Evolutionary conservation across 1,140 invertebrate genomes (phyloP).

Genomic region (Lordiphosa stackelbergi): DNA sequence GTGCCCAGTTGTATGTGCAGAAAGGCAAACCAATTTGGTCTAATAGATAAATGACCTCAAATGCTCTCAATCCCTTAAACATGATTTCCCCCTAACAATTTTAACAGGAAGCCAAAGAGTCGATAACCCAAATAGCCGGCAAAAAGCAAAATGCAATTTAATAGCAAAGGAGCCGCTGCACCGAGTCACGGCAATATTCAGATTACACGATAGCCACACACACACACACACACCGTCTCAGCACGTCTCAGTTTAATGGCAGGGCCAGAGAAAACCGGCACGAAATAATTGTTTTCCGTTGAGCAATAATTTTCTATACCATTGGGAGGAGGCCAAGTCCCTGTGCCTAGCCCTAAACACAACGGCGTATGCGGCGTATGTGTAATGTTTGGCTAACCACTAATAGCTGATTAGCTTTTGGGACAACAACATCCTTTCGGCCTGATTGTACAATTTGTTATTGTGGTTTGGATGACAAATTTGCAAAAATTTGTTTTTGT

Average conservation of each 20-base stretch:
- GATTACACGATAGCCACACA: conserved; percentile 54
- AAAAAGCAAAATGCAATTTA: conserved; percentile 54
- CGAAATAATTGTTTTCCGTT: conserved; percentile 72
- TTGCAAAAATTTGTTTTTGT: conserved; percentile 1
- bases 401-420: conserved; percentile 36
- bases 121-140: conserved; percentile 61
- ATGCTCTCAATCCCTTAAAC: too few relatives aligned
- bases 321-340: neutral
- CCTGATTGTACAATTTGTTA: neutral
- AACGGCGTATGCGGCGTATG: conserved; percentile 26
- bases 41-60: too few relatives aligned
- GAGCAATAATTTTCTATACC: conserved; percentile 72
- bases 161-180: conserved; percentile 34
- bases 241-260: conserved; percentile 50
- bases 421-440: neutral
- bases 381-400: conserved; percentile 43
- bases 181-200: conserved; percentile 68
- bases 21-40: too few relatives aligned
- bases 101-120: conserved; percentile 11
- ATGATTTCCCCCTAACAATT: too few relatives aligned
- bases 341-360: conserved; percentile 14
- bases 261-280: conserved; percentile 32
- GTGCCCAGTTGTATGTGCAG: too few relatives aligned
- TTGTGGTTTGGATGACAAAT: neutral
- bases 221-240: neutral